Percentiles rank a stretch among this genome's conserved stretches.
phyloP scores from a whole-genome alignment of 2,113 vertebrate genomes.

The Podocnemis expansa region DNA sequence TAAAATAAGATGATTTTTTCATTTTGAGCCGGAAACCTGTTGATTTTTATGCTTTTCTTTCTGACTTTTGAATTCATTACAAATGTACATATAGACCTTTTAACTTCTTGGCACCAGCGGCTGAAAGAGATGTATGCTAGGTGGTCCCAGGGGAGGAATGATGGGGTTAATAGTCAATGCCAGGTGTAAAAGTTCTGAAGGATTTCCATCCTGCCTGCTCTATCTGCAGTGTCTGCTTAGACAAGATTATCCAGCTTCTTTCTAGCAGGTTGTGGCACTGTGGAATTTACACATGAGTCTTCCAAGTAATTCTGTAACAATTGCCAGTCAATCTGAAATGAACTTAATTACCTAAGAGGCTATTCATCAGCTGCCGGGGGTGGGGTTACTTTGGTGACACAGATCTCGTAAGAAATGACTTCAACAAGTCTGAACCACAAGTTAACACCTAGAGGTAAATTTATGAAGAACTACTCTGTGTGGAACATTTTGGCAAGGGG shows the following conservation, averaged over 20 bases:
- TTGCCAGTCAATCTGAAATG: constrained; percentile 12
- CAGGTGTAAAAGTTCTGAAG: constrained; percentile 27
- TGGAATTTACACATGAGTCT: not conserved
- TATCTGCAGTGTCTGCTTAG: not conserved
- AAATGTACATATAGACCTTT: constrained; percentile 56
- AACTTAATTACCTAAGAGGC: not conserved
- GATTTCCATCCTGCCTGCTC: constrained; percentile 30
- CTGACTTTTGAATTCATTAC: constrained; percentile 65
- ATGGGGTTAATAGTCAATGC: constrained; percentile 38
- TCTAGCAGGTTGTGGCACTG: not conserved
- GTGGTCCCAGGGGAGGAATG: constrained; percentile 22
- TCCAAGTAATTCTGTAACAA: constrained; percentile 29
- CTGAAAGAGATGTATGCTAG: constrained; percentile 40
- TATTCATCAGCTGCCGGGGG: not conserved
- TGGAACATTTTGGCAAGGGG: not conserved
- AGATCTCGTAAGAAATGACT: constrained; percentile 5
- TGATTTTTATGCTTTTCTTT: not conserved
- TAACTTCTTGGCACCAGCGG: constrained; percentile 60
- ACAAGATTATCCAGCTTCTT: constrained; percentile 18
- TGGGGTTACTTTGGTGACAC: not conserved
- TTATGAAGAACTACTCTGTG: not conserved
- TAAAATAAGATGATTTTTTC: constrained; percentile 11
- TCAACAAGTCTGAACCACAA: not conserved
- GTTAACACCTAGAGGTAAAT: not conserved
- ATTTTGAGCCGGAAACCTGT: constrained; percentile 16